Percentiles rank a stretch among this genome's conserved stretches.
Evolutionary conservation across 2,888 invertebrate species (phyloP).

Genomic region (Strigamia crassipes): DNA sequence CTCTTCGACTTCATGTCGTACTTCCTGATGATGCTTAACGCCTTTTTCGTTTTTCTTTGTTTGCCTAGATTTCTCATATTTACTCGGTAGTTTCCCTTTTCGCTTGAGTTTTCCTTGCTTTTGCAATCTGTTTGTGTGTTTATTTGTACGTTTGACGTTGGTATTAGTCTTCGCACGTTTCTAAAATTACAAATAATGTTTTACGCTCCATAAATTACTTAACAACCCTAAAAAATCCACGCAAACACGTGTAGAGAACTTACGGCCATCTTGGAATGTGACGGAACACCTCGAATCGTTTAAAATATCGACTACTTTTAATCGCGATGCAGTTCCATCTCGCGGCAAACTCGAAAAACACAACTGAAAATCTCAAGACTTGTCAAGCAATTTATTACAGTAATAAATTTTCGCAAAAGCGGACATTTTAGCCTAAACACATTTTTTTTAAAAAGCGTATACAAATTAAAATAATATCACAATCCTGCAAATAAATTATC

Average conservation of each 20-base stretch:
- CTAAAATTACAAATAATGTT: not conserved
- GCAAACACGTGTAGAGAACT: not conserved
- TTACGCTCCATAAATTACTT: not conserved
- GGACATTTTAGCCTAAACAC: not conserved
- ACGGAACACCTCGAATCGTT: not conserved
- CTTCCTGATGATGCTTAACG: not conserved
- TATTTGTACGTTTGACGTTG: not conserved
- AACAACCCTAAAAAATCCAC: not conserved
- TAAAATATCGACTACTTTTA: not conserved
- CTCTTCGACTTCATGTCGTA: not conserved
- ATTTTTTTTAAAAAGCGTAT: not conserved
- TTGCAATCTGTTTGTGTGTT: not conserved
- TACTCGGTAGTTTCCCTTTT: not conserved
- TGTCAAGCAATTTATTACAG: slow-evolving; percentile 17
- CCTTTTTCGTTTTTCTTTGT: not conserved
- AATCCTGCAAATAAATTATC: not conserved
- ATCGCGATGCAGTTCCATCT: not conserved
- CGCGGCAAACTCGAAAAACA: not conserved
- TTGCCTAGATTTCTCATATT: not conserved
- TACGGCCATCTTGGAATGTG: not conserved
- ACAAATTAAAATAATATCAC: slow-evolving; percentile 8
- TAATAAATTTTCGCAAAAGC: slow-evolving; percentile 17
- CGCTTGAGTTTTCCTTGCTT: not conserved
- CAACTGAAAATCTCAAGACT: not conserved
- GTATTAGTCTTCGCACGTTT: not conserved